Evolutionary conservation across 1,140 invertebrate species (phyloP).

Genomic region (Drosophila pallidifrons): DNA sequence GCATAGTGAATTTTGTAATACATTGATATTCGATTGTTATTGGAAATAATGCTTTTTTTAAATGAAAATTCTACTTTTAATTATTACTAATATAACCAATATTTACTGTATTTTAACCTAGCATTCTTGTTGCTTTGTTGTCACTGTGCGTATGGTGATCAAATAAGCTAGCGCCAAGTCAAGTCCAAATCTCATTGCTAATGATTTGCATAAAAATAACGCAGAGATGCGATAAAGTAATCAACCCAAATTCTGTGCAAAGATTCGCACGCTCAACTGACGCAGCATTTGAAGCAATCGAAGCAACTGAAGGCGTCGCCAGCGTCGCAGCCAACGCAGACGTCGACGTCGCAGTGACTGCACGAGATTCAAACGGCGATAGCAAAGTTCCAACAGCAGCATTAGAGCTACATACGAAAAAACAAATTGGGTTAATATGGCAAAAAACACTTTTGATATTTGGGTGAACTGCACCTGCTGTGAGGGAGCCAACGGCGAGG

Average conservation of each 20-base stretch:
- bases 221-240: conserved; percentile 38
- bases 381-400: conserved; percentile 51
- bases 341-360: conserved; percentile 27
- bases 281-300: conserved; percentile 27
- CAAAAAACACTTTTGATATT: neutral
- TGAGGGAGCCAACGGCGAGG: conserved; percentile 86
- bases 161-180: conserved; percentile 22
- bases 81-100: no score
- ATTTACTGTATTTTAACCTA: neutral
- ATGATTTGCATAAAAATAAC: conserved; percentile 40
- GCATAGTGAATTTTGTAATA: no score
- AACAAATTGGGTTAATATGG: neutral
- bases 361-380: conserved; percentile 25
- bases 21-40: no score
- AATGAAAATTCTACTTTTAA: no score
- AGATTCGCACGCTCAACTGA: conserved; percentile 60
- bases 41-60: no score
- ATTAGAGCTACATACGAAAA: conserved; percentile 20
- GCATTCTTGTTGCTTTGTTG: neutral
- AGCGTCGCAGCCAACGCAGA: conserved; percentile 42
- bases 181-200: conserved; percentile 30
- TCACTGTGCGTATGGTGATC: conserved; percentile 18
- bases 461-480: conserved; percentile 55
- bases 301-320: conserved; percentile 38
- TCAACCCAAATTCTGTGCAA: conserved; percentile 58